Evolutionary conservation across 2,797 vertebrate species (phyloP).

Genomic region (Arctocebus calabarensis): DNA sequence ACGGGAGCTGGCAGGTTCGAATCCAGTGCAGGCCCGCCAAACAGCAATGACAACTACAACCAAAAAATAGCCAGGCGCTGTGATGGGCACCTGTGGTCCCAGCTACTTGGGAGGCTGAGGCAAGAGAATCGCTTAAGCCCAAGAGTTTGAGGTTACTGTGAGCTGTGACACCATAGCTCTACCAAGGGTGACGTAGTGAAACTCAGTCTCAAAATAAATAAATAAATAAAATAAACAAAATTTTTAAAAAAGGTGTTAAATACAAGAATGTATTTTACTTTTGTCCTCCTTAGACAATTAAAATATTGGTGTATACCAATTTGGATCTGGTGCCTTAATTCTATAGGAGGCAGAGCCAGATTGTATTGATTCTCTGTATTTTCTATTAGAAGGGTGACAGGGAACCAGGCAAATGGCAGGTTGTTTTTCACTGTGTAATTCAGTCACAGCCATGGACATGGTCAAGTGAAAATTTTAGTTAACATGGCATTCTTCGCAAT

Average conservation of each 20-base stretch:
- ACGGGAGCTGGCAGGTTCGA: too few species aligned
- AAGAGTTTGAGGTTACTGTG: too few species aligned
- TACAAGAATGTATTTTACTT: background rate
- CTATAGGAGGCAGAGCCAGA: background rate
- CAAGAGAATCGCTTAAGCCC: too few species aligned
- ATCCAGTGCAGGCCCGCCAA: too few species aligned
- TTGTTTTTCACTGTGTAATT: constrained; percentile 3
- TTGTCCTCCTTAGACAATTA: background rate
- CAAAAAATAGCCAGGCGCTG: too few species aligned
- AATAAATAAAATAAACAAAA: too few species aligned
- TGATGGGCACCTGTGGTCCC: too few species aligned
- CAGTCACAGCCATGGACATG: background rate
- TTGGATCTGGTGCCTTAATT: background rate
- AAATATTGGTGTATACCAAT: background rate
- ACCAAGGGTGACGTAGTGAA: too few species aligned
- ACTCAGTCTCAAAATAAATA: too few species aligned
- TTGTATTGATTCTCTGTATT: background rate
- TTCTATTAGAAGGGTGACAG: background rate
- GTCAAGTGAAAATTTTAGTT: constrained; percentile 55
- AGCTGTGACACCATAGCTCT: too few species aligned
- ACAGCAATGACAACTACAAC: too few species aligned
- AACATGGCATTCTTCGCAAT: constrained; percentile 47
- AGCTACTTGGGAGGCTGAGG: too few species aligned
- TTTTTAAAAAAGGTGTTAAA: background rate
- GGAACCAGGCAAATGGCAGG: background rate